These are phyloP conservation scores for Enteromius paludinosus DNA, from an alignment of 2,797 vertebrate species.

Conservation along the genomic window DNA sequence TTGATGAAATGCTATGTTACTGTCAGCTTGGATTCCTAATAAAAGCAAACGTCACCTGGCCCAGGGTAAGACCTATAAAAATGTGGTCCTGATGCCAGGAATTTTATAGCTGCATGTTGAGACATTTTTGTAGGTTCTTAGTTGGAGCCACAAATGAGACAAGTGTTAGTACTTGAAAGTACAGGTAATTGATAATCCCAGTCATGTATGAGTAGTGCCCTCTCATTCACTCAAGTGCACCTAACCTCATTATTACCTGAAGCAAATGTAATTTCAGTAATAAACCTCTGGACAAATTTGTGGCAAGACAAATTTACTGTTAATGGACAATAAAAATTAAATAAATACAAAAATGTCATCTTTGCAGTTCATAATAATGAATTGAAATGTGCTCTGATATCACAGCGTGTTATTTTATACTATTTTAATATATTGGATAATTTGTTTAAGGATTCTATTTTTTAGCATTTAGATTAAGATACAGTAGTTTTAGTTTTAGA, in stretches of 20 bases:
- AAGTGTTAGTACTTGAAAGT: background rate
- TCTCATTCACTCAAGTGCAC: slow-evolving; percentile 13
- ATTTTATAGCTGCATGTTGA: background rate
- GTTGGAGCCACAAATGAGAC: background rate
- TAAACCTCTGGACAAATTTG: slow-evolving; percentile 6
- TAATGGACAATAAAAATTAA: slow-evolving; percentile 3
- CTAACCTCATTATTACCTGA: slow-evolving; percentile 7
- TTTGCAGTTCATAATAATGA: background rate
- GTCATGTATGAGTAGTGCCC: slow-evolving; percentile 1
- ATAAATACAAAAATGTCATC: background rate
- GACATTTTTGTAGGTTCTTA: background rate
- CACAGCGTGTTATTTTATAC: background rate
- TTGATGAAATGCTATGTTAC: slow-evolving; percentile 19
- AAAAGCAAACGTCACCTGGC: background rate
- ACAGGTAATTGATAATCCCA: slow-evolving; percentile 9
- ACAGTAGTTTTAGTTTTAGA: background rate
- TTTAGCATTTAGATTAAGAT: no score
- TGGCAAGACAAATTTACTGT: background rate
- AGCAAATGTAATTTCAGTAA: slow-evolving; percentile 6
- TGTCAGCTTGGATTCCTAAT: background rate
- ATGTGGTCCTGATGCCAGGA: background rate
- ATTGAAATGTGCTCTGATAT: background rate
- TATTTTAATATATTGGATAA: background rate
- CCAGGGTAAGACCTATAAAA: background rate
- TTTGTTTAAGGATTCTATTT: no score